Percentiles rank a stretch among this genome's conserved stretches.
These are phyloP conservation scores for Beaufortia kweichowensis DNA, from an alignment of 2,113 vertebrate species.

Conservation along the genomic window DNA sequence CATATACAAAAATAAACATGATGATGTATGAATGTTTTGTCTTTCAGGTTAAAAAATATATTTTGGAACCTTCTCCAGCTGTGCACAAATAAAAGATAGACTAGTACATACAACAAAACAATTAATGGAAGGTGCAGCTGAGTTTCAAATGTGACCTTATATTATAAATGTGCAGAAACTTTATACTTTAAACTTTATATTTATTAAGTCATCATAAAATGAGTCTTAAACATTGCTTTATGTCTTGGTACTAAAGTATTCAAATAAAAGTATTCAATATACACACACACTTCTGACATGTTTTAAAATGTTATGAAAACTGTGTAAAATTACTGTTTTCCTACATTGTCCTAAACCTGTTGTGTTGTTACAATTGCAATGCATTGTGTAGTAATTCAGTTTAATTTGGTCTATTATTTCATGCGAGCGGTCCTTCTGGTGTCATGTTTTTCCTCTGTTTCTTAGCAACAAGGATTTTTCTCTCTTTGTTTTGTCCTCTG, in stretches of 20 bases:
- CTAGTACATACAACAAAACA: neutral
- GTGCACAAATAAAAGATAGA: neutral
- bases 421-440: conserved; percentile 20
- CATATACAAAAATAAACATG: neutral
- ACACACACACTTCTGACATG: neutral
- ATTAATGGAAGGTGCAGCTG: neutral
- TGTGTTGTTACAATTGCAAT: conserved; percentile 30
- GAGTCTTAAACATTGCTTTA: neutral
- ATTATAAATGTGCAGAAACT: neutral
- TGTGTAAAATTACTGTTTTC: neutral
- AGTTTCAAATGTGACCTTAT: conserved; percentile 1
- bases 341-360: neutral
- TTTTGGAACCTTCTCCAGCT: conserved; percentile 11
- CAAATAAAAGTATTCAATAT: neutral
- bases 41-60: conserved; percentile 37
- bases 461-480: conserved; percentile 49
- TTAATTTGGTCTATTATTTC: conserved; percentile 47
- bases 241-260: neutral
- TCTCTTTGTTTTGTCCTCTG: conserved; percentile 37
- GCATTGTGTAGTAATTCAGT: conserved; percentile 23
- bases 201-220: neutral
- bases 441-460: conserved; percentile 44
- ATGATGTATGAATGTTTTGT: neutral
- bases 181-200: neutral
- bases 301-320: neutral